A percentile compares a stretch with the other conserved stretches of the same genome.
Evolutionary conservation across 2,113 vertebrate species (phyloP).

Genomic region (Todiramphus chloris): DNA sequence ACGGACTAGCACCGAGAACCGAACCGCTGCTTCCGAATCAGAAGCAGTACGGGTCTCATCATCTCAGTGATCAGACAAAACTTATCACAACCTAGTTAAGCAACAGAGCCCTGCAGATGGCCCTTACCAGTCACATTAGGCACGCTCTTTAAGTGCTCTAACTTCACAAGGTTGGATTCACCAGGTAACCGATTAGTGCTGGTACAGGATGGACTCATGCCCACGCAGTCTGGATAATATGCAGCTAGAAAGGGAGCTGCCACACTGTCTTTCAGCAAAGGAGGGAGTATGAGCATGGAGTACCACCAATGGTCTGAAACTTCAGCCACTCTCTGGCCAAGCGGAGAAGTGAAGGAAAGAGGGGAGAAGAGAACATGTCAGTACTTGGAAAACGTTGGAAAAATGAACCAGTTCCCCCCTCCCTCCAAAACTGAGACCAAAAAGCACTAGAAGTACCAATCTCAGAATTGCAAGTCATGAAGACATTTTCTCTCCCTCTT

Average conservation of each 20-base stretch:
- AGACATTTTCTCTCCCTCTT: constrained; percentile 45
- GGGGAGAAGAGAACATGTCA: constrained; percentile 31
- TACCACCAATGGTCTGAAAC: constrained; percentile 95
- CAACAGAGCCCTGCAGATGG: constrained; percentile 9
- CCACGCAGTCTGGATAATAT: constrained; percentile 99
- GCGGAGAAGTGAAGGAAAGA: constrained; percentile 45
- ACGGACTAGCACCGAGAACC: background rate
- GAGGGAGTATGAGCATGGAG: constrained; percentile 96
- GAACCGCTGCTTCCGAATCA: background rate
- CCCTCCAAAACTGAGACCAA: constrained; percentile 1
- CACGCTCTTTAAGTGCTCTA: constrained; percentile 80
- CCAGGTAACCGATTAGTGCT: constrained; percentile 73
- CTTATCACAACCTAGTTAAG: background rate
- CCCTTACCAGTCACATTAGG: constrained; percentile 75
- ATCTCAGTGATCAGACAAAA: background rate
- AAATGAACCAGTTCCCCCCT: constrained; percentile 5
- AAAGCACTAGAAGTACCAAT: background rate
- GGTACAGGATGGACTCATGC: constrained; percentile 94
- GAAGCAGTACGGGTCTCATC: background rate
- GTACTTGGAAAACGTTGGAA: constrained; percentile 14
- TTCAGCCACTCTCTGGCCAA: constrained; percentile 90
- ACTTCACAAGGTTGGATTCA: constrained; percentile 76
- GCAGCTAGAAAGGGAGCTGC: constrained; percentile 90
- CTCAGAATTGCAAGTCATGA: constrained; percentile 24
- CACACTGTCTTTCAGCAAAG: constrained; percentile 94